These are phyloP conservation scores for Leucophenga varia DNA, from an alignment of 1,140 invertebrate genomes.

Conservation along the genomic window DNA sequence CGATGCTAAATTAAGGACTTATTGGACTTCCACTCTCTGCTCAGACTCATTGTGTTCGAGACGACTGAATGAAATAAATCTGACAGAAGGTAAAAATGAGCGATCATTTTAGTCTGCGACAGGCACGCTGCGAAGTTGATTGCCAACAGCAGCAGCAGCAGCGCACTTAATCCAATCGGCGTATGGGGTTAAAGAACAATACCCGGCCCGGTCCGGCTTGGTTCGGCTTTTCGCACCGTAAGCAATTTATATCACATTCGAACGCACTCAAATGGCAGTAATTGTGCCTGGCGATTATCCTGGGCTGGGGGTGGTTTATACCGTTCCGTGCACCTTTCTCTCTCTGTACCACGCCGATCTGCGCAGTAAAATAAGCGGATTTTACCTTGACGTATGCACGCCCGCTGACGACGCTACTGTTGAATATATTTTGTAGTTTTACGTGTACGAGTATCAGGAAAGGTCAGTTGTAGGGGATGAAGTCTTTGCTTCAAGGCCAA, in stretches of 20 bases:
- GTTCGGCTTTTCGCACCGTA: neutral
- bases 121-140: slow-evolving; percentile 45
- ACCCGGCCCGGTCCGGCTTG: neutral
- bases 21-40: too few species aligned
- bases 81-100: slow-evolving; percentile 38
- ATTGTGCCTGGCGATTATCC: neutral
- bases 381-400: slow-evolving; percentile 39
- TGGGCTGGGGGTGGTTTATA: slow-evolving; percentile 11
- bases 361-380: slow-evolving; percentile 33
- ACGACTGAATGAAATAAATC: too few species aligned
- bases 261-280: slow-evolving; percentile 7
- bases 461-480: neutral
- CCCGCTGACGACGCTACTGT: too few species aligned
- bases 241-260: slow-evolving; percentile 4
- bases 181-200: slow-evolving; percentile 27
- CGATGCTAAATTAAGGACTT: too few species aligned
- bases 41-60: too few species aligned
- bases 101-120: neutral
- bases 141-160: slow-evolving; percentile 33
- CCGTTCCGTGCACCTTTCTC: slow-evolving; percentile 24
- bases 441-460: too few species aligned
- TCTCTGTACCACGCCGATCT: too few species aligned
- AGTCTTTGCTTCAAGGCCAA: slow-evolving; percentile 27
- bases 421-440: too few species aligned
- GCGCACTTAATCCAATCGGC: slow-evolving; percentile 53